Conservation (phyloP, 2,888 invertebrate genomes). For the Acanthoscelides obtectus region DNA sequence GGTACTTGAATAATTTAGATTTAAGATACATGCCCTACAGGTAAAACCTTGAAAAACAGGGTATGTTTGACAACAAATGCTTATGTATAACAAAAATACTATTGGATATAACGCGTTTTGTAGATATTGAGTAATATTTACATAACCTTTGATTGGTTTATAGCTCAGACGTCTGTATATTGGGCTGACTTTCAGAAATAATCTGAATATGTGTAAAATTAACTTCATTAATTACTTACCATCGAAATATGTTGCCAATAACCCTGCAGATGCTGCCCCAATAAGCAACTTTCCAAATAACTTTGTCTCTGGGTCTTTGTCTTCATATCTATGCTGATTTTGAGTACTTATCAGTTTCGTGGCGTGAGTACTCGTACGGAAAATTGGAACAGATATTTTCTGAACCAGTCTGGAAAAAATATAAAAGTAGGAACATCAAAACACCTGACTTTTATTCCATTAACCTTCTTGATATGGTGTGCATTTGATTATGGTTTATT, state of each 20-base stretch:
- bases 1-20: too few species aligned
- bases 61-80: too few species aligned
- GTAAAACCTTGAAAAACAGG: too few species aligned
- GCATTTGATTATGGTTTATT: not conserved
- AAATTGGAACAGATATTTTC: not conserved
- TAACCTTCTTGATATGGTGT: not conserved
- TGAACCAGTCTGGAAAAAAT: not conserved
- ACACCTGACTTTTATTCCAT: not conserved
- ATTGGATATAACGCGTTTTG: too few species aligned
- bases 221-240: conserved; percentile 6
- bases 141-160: too few species aligned
- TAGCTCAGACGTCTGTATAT: too few species aligned
- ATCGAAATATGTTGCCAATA: conserved; percentile 24
- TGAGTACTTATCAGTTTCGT: not conserved
- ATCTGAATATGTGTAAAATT: too few species aligned
- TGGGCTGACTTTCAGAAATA: too few species aligned
- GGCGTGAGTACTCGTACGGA: not conserved
- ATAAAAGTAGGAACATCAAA: not conserved
- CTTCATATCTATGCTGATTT: not conserved
- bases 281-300: conserved; percentile 6
- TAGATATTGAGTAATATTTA: too few species aligned
- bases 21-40: too few species aligned
- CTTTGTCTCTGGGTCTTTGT: not conserved
- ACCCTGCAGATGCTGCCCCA: conserved; percentile 18
- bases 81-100: too few species aligned